These are phyloP conservation scores for Malurus melanocephalus DNA, from an alignment of 2,113 vertebrate species.

Conservation along the genomic window DNA sequence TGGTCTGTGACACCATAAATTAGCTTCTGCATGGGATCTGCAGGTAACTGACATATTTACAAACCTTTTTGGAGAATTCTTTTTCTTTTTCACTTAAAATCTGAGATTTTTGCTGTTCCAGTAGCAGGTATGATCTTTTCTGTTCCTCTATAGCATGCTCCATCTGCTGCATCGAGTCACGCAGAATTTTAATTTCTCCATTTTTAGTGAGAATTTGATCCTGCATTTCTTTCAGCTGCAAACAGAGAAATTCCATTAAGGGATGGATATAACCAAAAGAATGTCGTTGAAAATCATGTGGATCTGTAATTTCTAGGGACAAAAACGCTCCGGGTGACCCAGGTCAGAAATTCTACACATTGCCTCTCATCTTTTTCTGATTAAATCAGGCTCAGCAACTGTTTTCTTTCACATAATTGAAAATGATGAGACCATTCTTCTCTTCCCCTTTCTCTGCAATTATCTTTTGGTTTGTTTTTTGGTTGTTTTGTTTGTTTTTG, in stretches of 20 bases:
- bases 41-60: neutral
- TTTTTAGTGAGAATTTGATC: constrained; percentile 87
- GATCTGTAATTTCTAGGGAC: neutral
- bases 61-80: constrained; percentile 89
- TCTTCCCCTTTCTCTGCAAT: neutral
- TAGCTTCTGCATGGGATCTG: neutral
- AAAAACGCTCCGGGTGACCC: neutral
- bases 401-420: neutral
- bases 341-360: neutral
- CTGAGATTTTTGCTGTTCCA: constrained; percentile 79
- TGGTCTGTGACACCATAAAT: neutral
- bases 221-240: constrained; percentile 86
- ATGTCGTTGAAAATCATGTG: neutral
- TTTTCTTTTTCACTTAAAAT: constrained; percentile 84
- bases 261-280: neutral
- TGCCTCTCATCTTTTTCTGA: neutral
- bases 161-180: constrained; percentile 85
- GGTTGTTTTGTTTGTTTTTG: neutral
- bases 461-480: neutral
- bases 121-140: constrained; percentile 72
- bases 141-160: constrained; percentile 82
- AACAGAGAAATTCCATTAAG: constrained; percentile 35
- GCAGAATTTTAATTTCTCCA: constrained; percentile 91
- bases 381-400: neutral
- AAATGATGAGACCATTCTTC: neutral